Percentiles rank a stretch among this genome's conserved stretches.
Conservation (phyloP, 2,888 invertebrate genomes). For the Junonia oenone region DNA sequence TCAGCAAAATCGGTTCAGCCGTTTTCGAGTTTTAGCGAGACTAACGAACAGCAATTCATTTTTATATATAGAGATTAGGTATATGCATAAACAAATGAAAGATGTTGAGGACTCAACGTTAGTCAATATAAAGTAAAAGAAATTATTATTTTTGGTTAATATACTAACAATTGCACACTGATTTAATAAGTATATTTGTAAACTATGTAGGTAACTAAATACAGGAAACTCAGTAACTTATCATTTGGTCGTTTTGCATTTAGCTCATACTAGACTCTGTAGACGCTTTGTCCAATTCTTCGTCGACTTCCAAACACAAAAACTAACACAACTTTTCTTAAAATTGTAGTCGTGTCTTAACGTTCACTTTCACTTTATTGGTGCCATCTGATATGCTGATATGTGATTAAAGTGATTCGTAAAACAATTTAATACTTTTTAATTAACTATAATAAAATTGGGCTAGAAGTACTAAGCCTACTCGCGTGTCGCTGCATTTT, state of each 20-base stretch:
- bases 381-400: not conserved
- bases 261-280: not conserved
- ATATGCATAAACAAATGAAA: too few species aligned
- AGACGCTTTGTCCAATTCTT: not conserved
- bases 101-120: too few species aligned
- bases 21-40: too few species aligned
- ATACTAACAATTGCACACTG: not conserved
- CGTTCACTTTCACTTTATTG: not conserved
- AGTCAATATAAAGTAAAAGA: too few species aligned
- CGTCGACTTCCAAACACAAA: not conserved
- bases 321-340: not conserved
- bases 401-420: not conserved
- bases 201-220: not conserved
- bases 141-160: too few species aligned
- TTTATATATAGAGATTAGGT: too few species aligned
- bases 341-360: not conserved
- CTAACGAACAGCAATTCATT: too few species aligned
- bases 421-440: not conserved
- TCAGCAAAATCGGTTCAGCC: not conserved
- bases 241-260: not conserved
- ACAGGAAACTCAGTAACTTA: not conserved
- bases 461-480: not conserved
- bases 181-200: not conserved
- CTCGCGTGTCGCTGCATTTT: not conserved
- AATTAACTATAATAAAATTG: not conserved